Percentiles rank a stretch among this genome's conserved stretches.
Evolutionary conservation across 2,888 invertebrate genomes (phyloP).

Genomic region (Epistrophe eligans): DNA sequence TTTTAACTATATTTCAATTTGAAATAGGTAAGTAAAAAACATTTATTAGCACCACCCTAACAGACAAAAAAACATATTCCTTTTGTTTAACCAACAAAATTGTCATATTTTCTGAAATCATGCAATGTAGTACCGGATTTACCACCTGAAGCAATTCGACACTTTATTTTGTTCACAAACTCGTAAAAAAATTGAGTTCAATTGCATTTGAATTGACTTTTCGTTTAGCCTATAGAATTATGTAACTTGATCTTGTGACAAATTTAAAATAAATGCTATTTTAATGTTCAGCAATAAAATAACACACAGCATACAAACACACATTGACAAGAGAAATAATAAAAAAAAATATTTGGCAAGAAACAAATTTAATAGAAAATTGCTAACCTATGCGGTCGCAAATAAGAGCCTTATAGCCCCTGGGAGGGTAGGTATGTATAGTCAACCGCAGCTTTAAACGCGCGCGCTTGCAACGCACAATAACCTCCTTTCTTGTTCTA

Average conservation of each 20-base stretch:
- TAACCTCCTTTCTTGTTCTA: conserved; percentile 73
- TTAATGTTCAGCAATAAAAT: conserved; percentile 57
- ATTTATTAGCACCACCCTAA: neutral
- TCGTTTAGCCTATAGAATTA: conserved; percentile 33
- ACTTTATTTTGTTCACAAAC: conserved; percentile 17
- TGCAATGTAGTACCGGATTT: neutral
- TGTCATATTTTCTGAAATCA: conserved; percentile 44
- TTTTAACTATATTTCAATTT: too few species aligned
- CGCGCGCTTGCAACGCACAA: conserved; percentile 65
- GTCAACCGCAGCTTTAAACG: conserved; percentile 57
- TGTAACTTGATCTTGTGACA: conserved; percentile 64
- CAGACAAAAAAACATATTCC: neutral
- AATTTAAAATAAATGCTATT: conserved; percentile 54
- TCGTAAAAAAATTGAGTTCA: conserved; percentile 32
- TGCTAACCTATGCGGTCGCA: conserved; percentile 41
- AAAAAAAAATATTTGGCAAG: conserved; percentile 22
- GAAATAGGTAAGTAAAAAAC: too few species aligned
- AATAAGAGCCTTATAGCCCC: conserved; percentile 16
- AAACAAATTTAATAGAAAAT: conserved; percentile 45
- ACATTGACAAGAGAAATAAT: conserved; percentile 17
- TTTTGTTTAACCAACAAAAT: neutral
- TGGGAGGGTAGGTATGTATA: conserved; percentile 6
- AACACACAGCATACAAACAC: conserved; percentile 12
- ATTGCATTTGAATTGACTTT: conserved; percentile 36
- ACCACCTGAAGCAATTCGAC: conserved; percentile 48